Evolutionary conservation across 2,888 invertebrate species (phyloP).

Genomic region (Zygogramma bicolorata): DNA sequence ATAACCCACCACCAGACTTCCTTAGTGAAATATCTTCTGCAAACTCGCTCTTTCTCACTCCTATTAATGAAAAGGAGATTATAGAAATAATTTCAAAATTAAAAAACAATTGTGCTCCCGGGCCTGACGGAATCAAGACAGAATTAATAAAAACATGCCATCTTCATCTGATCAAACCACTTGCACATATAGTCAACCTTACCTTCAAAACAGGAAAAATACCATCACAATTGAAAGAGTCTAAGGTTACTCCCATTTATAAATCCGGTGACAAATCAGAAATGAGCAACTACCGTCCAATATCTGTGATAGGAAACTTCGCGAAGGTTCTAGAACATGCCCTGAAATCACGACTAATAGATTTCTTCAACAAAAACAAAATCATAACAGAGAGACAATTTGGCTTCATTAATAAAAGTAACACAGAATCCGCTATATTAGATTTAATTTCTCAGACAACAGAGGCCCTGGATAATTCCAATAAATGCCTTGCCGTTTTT

Average conservation of each 20-base stretch:
- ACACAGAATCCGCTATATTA: conserved; percentile 5
- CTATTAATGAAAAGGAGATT: conserved; percentile 8
- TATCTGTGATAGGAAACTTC: neutral
- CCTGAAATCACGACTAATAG: neutral
- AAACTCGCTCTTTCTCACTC: conserved; percentile 8
- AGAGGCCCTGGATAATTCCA: neutral
- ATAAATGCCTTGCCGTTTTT: neutral
- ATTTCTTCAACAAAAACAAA: too few relatives aligned
- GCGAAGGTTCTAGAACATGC: neutral
- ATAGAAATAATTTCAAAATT: too few relatives aligned
- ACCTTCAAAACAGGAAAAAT: too few relatives aligned
- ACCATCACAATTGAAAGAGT: conserved; percentile 10
- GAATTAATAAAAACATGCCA: too few relatives aligned
- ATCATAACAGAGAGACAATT: neutral
- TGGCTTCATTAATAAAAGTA: conserved; percentile 4
- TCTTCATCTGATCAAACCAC: too few relatives aligned
- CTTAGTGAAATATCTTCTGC: neutral
- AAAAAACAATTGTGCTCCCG: too few relatives aligned
- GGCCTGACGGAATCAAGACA: too few relatives aligned
- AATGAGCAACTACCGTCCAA: conserved; percentile 6
- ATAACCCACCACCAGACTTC: too few relatives aligned
- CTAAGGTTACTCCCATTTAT: conserved; percentile 2
- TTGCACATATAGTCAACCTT: too few relatives aligned
- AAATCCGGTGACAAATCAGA: conserved; percentile 14
- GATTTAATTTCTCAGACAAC: neutral